Evolutionary conservation across 2,797 vertebrate genomes (phyloP).

Genomic region (Tarsius wallacei): DNA sequence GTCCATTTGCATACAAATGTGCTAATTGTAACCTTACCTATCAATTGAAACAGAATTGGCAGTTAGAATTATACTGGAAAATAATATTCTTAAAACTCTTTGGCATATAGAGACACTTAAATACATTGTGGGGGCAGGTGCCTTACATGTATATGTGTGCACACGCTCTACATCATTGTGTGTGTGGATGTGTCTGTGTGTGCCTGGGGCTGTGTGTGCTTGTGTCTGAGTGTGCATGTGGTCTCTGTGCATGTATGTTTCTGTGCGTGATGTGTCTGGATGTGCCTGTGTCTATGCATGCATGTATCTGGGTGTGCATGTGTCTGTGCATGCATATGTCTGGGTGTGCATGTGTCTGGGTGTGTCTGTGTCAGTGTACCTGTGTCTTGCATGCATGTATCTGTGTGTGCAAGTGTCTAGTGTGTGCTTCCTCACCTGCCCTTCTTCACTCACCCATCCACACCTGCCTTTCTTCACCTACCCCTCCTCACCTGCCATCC

Average conservation of each 20-base stretch:
- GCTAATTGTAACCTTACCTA: neutral
- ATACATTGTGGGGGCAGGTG: too few species aligned
- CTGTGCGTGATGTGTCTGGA: neutral
- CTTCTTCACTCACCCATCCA: too few species aligned
- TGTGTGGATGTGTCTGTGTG: neutral
- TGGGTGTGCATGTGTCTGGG: neutral
- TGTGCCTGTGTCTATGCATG: neutral
- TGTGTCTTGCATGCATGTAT: neutral
- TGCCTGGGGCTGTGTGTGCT: neutral
- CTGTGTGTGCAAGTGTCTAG: neutral
- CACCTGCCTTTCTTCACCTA: too few species aligned
- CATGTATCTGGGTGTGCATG: neutral
- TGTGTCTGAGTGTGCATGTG: neutral
- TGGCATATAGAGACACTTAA: neutral
- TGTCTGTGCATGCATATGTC: neutral
- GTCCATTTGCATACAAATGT: conserved; percentile 3
- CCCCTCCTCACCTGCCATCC: too few species aligned
- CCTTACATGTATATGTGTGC: neutral
- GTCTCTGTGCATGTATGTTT: neutral
- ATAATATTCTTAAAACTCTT: neutral
- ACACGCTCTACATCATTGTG: neutral
- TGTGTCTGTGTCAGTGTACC: neutral
- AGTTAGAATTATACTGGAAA: neutral
- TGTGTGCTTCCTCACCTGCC: neutral
- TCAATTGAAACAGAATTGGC: neutral